Conservation (phyloP, 2,113 vertebrate species). For the Camelus bactrianus region DNA sequence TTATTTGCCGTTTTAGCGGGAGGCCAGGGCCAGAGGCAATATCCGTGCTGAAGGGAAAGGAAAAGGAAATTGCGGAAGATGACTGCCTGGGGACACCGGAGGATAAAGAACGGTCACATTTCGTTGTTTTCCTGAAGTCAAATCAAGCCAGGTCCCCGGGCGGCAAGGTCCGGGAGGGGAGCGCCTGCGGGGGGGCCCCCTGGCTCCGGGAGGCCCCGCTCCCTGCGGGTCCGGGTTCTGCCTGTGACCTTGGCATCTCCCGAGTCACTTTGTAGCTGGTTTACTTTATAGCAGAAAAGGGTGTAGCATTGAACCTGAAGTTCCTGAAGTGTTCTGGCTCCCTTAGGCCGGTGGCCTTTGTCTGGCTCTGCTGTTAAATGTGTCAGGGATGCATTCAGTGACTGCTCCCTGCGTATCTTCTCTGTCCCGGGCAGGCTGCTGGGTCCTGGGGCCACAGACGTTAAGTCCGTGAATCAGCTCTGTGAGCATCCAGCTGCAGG, state of each 20-base stretch:
- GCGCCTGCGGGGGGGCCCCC: not conserved
- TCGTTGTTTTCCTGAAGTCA: conserved; percentile 41
- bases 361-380: not conserved
- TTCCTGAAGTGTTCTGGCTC: not conserved
- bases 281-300: too few species aligned
- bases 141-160: not conserved
- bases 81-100: not conserved
- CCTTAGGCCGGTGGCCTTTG: not conserved
- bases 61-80: conserved; percentile 30
- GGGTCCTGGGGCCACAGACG: not conserved
- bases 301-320: not conserved
- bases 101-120: not conserved
- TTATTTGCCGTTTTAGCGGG: not conserved
- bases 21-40: not conserved
- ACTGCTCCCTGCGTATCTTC: not conserved
- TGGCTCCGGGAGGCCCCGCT: not conserved
- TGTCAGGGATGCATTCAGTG: not conserved
- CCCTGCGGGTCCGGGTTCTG: too few species aligned
- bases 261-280: too few species aligned
- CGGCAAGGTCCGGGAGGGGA: not conserved
- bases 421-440: not conserved
- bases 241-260: too few species aligned
- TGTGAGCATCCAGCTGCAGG: not conserved
- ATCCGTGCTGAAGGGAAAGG: not conserved
- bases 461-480: not conserved